Percentiles rank a stretch among this genome's conserved stretches.
phyloP scores from a whole-genome alignment of 2,113 vertebrate genomes.

The Toxostoma redivivum region DNA sequence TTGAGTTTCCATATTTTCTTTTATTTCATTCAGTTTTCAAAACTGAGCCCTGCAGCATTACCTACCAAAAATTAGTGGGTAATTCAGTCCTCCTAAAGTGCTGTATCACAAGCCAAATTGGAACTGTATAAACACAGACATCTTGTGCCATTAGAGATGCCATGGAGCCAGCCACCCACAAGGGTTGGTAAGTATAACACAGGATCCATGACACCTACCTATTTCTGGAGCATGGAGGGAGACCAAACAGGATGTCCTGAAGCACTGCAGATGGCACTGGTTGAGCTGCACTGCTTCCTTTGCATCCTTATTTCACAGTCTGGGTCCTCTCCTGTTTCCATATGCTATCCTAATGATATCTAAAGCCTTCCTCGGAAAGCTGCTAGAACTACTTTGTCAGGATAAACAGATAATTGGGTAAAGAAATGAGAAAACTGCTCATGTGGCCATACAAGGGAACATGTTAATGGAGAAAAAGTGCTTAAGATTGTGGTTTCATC shows the following conservation, averaged over 20 bases:
- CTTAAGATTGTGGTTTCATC: neutral
- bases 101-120: neutral
- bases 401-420: neutral
- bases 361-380: neutral
- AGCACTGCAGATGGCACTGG: neutral
- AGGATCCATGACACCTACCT: neutral
- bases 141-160: neutral
- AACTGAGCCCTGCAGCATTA: neutral
- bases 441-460: neutral
- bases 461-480: neutral
- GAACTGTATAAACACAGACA: neutral
- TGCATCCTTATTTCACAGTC: neutral
- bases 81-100: neutral
- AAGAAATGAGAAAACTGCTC: neutral
- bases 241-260: neutral
- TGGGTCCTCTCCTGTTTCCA: neutral
- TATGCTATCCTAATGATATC: neutral
- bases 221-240: neutral
- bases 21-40: neutral
- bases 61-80: neutral
- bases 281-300: neutral
- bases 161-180: neutral
- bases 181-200: neutral
- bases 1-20: neutral
- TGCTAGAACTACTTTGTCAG: neutral